Evolutionary conservation across 2,113 vertebrate species (phyloP), one percentile per base, ranked within the genome.

Genomic region (Callocephalon fimbriatum): DNA sequence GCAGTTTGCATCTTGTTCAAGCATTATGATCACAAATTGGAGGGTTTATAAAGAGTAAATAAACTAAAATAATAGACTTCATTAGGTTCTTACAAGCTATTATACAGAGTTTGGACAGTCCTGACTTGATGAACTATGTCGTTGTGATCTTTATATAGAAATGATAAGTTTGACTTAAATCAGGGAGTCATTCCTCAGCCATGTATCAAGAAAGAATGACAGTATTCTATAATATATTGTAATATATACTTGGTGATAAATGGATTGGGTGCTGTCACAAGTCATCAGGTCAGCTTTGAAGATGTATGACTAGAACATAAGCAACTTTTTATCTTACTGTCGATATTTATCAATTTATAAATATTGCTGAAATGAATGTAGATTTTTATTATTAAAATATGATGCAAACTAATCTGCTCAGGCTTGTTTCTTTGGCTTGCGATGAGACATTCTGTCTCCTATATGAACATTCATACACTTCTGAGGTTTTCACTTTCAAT

Each of bases 231-330:
- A 95, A 92, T 94, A 88, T 84, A 97, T 77, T 95, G 66, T 95
- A 97, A 97, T 88, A 94, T 87, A 93, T 86, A 91, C 59, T 76
- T 86, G 84, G 58, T 97, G 93, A 96, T 96, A 97, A 94, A 94
- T 97, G 65, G 78, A 50, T 97, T 97, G 67, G 38, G 37, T 95
- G 73, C 83, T 97, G 88, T 96, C 93, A 94, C 72, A 94, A 95
- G 80, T 92, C 93, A 90, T 94, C 96, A 96, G 77, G 92, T 77
- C 10, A 21, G 54, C 83, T 92, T 93, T 96, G 87, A 96, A 93
- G 92, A 94, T 86, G 13, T 75, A 92, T 94, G 94, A 53, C 74
- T 88, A 95, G 76, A 88, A 59, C 23, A 26, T 86, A 89, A 96
- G 87, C 76, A 89, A 84, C 76, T 93, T 96, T 95, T 93, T 97